phyloP scores from a whole-genome alignment of 2,888 invertebrate genomes.

The Monopis laevigella region DNA sequence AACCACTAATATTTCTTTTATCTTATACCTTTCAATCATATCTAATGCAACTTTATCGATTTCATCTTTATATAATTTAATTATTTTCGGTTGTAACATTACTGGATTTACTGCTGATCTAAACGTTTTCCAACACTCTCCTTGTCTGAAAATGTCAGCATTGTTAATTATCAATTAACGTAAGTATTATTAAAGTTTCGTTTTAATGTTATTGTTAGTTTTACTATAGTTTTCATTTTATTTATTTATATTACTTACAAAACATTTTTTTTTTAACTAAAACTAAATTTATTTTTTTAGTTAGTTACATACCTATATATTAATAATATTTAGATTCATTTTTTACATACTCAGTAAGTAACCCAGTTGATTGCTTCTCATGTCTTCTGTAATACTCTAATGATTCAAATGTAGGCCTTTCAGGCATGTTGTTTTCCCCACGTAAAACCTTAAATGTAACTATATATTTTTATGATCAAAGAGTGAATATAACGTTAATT shows the following conservation, averaged over 20 bases:
- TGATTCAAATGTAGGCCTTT: constrained; percentile 34
- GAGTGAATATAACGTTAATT: too few relatives aligned
- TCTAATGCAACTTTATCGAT: constrained; percentile 74
- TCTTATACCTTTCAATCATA: constrained; percentile 68
- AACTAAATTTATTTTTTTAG: too few relatives aligned
- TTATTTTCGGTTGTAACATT: constrained; percentile 77
- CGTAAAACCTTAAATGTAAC: constrained; percentile 40
- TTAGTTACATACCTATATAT: too few relatives aligned
- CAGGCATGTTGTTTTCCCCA: constrained; percentile 33
- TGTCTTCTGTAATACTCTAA: constrained; percentile 34
- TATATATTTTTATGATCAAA: too few relatives aligned
- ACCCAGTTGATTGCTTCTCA: constrained; percentile 23
- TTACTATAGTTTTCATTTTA: too few relatives aligned
- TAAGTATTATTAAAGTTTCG: too few relatives aligned
- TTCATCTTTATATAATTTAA: constrained; percentile 70
- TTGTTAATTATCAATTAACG: too few relatives aligned
- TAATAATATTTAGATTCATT: too few relatives aligned
- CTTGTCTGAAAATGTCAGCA: constrained; percentile 73
- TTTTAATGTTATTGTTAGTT: too few relatives aligned
- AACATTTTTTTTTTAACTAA: too few relatives aligned
- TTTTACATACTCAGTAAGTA: constrained; percentile 30
- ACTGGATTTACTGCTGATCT: constrained; percentile 79
- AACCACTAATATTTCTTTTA: too few relatives aligned
- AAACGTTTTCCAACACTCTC: constrained; percentile 79
- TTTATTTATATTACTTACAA: too few relatives aligned